Evolutionary conservation across 92 coral and sea anemone species (phyloP).

Genomic region (Palythoa grandiflora): DNA sequence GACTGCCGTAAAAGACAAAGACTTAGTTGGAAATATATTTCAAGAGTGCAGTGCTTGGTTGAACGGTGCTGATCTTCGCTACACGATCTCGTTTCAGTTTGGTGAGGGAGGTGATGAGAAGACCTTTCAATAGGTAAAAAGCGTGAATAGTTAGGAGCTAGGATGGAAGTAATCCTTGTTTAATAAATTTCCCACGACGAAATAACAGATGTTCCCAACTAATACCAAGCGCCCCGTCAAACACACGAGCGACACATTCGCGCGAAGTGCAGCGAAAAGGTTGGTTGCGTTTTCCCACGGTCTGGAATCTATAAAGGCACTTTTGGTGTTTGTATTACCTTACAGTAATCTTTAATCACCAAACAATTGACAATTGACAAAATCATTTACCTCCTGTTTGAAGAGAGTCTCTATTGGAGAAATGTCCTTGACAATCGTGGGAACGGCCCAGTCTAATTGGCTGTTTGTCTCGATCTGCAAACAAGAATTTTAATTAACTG

Average conservation of each 20-base stretch:
- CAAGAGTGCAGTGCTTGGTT: not conserved
- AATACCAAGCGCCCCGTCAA: not conserved
- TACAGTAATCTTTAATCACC: constrained; percentile 47
- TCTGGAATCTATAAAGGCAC: constrained; percentile 21
- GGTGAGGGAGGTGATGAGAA: not conserved
- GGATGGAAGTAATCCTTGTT: constrained; percentile 10
- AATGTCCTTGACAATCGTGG: constrained; percentile 85
- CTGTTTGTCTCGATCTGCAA: constrained; percentile 48
- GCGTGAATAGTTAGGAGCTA: not conserved
- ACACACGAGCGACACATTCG: constrained; percentile 5
- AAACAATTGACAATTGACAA: constrained; percentile 52
- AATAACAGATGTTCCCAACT: not conserved
- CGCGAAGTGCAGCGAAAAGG: not conserved
- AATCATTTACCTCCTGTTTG: constrained; percentile 63
- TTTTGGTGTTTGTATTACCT: constrained; percentile 31
- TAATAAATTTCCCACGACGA: constrained; percentile 7
- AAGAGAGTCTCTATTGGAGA: constrained; percentile 71
- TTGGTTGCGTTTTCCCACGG: constrained; percentile 37
- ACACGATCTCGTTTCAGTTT: constrained; percentile 4
- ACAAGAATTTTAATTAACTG: constrained; percentile 51
- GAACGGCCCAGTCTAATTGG: constrained; percentile 80
- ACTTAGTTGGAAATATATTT: not conserved
- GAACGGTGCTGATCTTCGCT: too few species aligned
- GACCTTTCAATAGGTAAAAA: not conserved
- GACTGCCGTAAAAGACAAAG: not conserved